Base-by-base conservation (phyloP, 2,888 invertebrate genomes). In the Furcula furcula region DNA sequence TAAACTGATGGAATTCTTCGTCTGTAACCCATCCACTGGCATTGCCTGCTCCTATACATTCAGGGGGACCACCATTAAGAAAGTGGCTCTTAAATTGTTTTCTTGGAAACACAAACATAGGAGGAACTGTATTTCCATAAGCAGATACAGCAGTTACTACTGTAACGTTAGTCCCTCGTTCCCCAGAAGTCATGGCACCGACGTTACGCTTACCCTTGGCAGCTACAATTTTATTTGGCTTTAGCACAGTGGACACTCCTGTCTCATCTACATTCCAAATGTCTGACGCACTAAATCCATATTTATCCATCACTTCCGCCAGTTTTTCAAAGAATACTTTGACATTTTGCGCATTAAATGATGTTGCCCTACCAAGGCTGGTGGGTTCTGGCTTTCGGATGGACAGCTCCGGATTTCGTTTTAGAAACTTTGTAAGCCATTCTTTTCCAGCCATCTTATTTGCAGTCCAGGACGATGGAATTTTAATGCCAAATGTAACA, bases 261-360 rank as follows among this genome's bases (percentile, higher is more conserved):
- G 55, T 60, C 27, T 60, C 52, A 49, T 55, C 57, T 20, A 50
- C 29, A 43, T 60, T 55, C 46, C 45, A 55, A 28, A 31, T 23
- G 13, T 15, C 23, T 23, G 31, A 14, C 7, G 31, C 41, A 27
- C 31, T 44, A 36, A 48, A 52, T 41, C 42, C 36, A 40, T 52
- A 21, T 39, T 29, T 50, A 25, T 53, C 49, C 34, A 54, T 40
- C 29, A 59, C 49, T 34, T 38, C 40, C 26, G 43, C 50, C 36
- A 57, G 50, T 42, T 64, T 56, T 13, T 55, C 52, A 47, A 57
- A 20, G 26, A 32, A 11, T n/a, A 32, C 13, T 32, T 32, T 32
- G 55, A 55, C 55, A 44, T 60, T 57, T n/a, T 45, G 37, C 20
- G 29, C 46, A 50, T 63, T 51, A 52, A 61, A 63, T 39, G 53